Percentiles rank a stretch among this genome's conserved stretches.
Evolutionary conservation across 2,113 vertebrate species (phyloP).

Genomic region (Mobula hypostoma): DNA sequence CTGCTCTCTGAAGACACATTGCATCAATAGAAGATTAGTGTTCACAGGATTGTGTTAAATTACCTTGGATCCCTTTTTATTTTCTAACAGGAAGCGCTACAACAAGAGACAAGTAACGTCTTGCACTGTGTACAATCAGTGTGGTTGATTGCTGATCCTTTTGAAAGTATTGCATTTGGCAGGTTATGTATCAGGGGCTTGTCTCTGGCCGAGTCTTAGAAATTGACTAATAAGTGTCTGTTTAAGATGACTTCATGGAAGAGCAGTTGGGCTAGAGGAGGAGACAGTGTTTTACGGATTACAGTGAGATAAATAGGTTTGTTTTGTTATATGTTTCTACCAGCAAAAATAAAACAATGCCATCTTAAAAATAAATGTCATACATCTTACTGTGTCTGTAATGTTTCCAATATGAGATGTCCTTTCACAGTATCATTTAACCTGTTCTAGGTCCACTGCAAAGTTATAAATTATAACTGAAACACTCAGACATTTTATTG

Average conservation of each 20-base stretch:
- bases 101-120: background rate
- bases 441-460: background rate
- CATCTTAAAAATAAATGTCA: background rate
- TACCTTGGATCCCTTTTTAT: slow-evolving; percentile 21
- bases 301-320: background rate
- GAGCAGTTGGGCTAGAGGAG: background rate
- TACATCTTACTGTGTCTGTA: background rate
- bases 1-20: slow-evolving; percentile 43
- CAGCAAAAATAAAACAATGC: background rate
- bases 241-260: background rate
- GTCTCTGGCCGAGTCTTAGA: background rate
- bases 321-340: background rate
- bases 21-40: slow-evolving; percentile 42
- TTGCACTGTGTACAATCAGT: slow-evolving; percentile 4
- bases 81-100: slow-evolving; percentile 18
- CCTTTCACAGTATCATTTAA: background rate
- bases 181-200: slow-evolving; percentile 14
- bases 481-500: slow-evolving; percentile 13
- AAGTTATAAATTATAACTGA: background rate
- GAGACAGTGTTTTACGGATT: background rate
- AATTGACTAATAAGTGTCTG: slow-evolving; percentile 4
- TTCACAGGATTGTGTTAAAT: slow-evolving; percentile 23
- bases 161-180: background rate
- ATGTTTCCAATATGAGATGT: background rate
- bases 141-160: slow-evolving; percentile 26